Conservation (phyloP, 2,888 invertebrate species). For the Orgyia antiqua region DNA sequence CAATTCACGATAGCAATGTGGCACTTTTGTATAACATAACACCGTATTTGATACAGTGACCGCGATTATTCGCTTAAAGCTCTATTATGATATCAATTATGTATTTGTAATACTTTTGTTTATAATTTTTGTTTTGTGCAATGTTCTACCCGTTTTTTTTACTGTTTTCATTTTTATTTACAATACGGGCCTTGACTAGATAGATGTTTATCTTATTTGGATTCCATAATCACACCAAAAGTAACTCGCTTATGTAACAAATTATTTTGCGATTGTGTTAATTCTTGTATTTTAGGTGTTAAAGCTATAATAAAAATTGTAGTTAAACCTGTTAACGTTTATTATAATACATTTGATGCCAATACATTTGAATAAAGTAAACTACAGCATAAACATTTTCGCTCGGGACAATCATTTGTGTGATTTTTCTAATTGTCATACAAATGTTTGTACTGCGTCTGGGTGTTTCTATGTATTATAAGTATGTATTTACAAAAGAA, state of each 20-base stretch:
- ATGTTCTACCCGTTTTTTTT: slow-evolving; percentile 37
- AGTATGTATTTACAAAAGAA: too few species aligned
- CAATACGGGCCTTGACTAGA: slow-evolving; percentile 58
- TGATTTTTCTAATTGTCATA: too few species aligned
- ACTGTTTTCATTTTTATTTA: slow-evolving; percentile 38
- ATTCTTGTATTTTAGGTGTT: slow-evolving; percentile 10
- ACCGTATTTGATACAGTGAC: slow-evolving; percentile 69
- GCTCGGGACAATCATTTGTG: too few species aligned
- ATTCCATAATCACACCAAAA: slow-evolving; percentile 30
- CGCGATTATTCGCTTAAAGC: slow-evolving; percentile 65
- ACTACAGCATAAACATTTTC: too few species aligned
- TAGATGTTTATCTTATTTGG: slow-evolving; percentile 28
- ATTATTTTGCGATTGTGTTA: too few species aligned
- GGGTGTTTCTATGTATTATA: too few species aligned
- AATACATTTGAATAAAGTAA: too few species aligned
- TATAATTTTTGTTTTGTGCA: slow-evolving; percentile 47
- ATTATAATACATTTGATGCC: slow-evolving; percentile 1
- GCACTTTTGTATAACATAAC: slow-evolving; percentile 53
- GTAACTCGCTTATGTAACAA: too few species aligned
- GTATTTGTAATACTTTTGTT: slow-evolving; percentile 66
- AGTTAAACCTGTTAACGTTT: slow-evolving; percentile 13
- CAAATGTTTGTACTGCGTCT: too few species aligned
- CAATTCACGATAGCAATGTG: slow-evolving; percentile 43
- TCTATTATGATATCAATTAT: slow-evolving; percentile 63
- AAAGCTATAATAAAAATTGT: slow-evolving; percentile 14